phyloP scores from a whole-genome alignment of 2,113 vertebrate species.

The Micromys minutus region DNA sequence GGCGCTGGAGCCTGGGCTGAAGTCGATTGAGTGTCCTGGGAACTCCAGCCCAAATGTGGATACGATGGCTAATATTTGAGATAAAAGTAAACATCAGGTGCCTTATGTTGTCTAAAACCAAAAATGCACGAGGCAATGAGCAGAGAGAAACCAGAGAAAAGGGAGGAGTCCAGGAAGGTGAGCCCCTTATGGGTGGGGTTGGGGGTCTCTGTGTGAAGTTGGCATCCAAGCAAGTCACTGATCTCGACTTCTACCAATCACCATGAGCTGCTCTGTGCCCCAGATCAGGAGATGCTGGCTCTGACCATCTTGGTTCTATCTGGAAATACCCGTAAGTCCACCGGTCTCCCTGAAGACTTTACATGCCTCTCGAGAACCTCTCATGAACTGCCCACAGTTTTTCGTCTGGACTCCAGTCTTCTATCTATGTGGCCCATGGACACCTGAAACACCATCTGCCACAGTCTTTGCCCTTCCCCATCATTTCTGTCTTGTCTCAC shows the following conservation, averaged over 20 bases:
- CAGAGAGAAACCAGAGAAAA: not conserved
- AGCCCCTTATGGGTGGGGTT: not conserved
- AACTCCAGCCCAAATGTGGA: rapidly evolving
- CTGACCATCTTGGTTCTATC: not conserved
- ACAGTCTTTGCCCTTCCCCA: not conserved
- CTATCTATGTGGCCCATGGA: rapidly evolving
- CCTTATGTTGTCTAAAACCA: not conserved
- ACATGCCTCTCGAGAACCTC: not conserved
- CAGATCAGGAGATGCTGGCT: not conserved
- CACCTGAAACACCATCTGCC: rapidly evolving
- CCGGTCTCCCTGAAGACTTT: not conserved
- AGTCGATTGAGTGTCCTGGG: not conserved
- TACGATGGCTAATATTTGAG: not conserved
- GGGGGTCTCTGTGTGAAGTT: not conserved
- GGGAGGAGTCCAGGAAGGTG: not conserved
- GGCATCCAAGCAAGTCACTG: too few species aligned
- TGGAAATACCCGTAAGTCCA: not conserved
- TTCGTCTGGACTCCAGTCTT: not conserved
- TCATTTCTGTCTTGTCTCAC: not conserved
- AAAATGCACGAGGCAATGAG: not conserved
- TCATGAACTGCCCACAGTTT: not conserved
- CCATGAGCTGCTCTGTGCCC: not conserved
- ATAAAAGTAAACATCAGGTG: not conserved
- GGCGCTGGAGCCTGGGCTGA: not conserved
- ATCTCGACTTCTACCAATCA: not conserved